Conservation (phyloP, 2,888 invertebrate species). For the Athripsodes cinereus region DNA sequence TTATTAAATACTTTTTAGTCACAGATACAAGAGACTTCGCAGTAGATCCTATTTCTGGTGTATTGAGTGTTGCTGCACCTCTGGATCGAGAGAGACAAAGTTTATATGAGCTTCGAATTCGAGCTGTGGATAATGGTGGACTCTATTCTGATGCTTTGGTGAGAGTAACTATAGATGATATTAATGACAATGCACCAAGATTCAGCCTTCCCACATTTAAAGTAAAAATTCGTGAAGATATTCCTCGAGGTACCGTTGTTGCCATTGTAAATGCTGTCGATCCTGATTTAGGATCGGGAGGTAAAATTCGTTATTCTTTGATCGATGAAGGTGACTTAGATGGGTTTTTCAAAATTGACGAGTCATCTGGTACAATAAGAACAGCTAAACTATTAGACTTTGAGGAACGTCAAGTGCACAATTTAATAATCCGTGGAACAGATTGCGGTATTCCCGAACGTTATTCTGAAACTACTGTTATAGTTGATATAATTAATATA, state of each 20-base stretch:
- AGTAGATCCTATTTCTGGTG: conserved; percentile 71
- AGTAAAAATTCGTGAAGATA: conserved; percentile 85
- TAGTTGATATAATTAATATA: conserved; percentile 86
- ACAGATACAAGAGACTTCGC: conserved; percentile 75
- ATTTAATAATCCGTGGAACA: conserved; percentile 75
- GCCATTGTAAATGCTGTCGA: conserved; percentile 77
- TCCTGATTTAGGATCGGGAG: conserved; percentile 78
- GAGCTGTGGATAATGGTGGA: conserved; percentile 73
- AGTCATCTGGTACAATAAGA: conserved; percentile 77
- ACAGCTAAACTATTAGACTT: conserved; percentile 77
- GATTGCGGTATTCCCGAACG: conserved; percentile 82
- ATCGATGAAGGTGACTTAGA: conserved; percentile 61
- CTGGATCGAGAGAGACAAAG: conserved; percentile 84
- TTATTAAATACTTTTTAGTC: conserved; percentile 63
- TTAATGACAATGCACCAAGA: conserved; percentile 83
- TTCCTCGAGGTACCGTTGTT: conserved; percentile 81
- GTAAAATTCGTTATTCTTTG: conserved; percentile 73
- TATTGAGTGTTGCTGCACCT: conserved; percentile 65
- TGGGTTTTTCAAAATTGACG: conserved; percentile 75
- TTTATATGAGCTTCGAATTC: conserved; percentile 69
- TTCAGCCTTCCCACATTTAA: conserved; percentile 71
- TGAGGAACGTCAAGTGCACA: conserved; percentile 84
- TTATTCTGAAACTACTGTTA: conserved; percentile 71
- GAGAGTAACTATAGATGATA: conserved; percentile 77
- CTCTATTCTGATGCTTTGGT: conserved; percentile 78